phyloP scores from a whole-genome alignment of 2,797 vertebrate species.

The Sebastes paucispinis region DNA sequence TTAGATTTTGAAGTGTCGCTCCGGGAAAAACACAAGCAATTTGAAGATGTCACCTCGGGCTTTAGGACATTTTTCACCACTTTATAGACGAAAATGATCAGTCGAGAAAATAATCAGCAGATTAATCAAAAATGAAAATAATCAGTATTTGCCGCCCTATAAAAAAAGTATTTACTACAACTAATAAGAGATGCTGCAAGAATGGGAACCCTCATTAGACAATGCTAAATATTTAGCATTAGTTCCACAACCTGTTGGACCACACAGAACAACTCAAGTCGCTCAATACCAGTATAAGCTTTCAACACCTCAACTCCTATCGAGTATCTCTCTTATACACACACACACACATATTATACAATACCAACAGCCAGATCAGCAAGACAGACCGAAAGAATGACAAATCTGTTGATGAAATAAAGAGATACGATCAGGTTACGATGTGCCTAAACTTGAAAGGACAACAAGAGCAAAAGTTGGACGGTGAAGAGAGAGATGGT shows the following conservation, averaged over 20 bases:
- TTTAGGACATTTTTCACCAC: too few species aligned
- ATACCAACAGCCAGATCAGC: neutral
- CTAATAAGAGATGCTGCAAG: neutral
- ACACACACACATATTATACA: neutral
- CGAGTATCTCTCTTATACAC: neutral
- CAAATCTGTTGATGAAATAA: neutral
- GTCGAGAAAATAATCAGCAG: neutral
- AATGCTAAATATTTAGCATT: neutral
- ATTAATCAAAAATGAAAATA: neutral
- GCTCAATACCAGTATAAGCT: neutral
- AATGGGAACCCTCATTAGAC: neutral
- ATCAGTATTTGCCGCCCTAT: neutral
- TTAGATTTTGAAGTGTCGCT: too few species aligned
- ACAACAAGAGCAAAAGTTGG: neutral
- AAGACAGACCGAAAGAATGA: neutral
- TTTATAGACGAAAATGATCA: neutral
- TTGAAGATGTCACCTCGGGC: too few species aligned
- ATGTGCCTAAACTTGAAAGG: constrained; percentile 12
- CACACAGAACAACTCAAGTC: neutral
- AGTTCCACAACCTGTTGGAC: neutral
- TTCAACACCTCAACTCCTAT: neutral
- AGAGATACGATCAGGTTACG: neutral
- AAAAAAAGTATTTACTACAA: neutral
- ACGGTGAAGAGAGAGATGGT: neutral
- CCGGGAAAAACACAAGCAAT: too few species aligned